Evolutionary conservation across 2,113 vertebrate genomes (phyloP), one percentile per base, ranked within the genome.

Genomic region (Peucedramus taeniatus): DNA sequence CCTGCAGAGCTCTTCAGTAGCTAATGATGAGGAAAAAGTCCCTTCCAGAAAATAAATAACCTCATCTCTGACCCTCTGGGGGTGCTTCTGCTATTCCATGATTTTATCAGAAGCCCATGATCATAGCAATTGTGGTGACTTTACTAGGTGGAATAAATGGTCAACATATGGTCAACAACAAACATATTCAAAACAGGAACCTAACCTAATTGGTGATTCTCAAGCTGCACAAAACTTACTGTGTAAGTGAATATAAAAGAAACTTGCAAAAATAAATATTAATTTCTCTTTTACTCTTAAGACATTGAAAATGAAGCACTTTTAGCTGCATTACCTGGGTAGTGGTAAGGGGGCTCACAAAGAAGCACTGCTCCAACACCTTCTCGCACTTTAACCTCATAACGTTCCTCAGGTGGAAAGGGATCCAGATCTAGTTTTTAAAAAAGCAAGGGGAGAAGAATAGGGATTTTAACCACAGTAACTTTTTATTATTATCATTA

Each of bases 281-380:
- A 26, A 23, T 65, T 65, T 44, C 7, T 45, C 31, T 81, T 59
- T 39, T 42, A 59, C 18, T 87, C 42, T 56, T 47, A 66, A 66
- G 13, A 26, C 56, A 30, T 12, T 65, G 51, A 53, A 96, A 91
- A 91, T 37, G 1, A 82, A 95, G 27, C 26, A 49, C 7, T 83
- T 86, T 10, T 9, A 65, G 61, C 35, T 92, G 45, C 77, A 90
- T 96, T 98, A 99, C 99, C 99, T 99, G 99, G 99, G 75, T 98
- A 98, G 94, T 99, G 99, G 65, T 98, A 98, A 8, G 99, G 99
- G 16, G 99, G 98, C 6, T 98, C 98, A 70, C 99, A 99, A 59
- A 99, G 98, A 90, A 99, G 98, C 50, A 99, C 98, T 18, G 98
- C 99, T 44, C 99, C 99, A 87, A 99, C 98, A 30, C 99, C 99